phyloP scores from a whole-genome alignment of 2,888 invertebrate species.

The Lasioglossum malachurum region DNA sequence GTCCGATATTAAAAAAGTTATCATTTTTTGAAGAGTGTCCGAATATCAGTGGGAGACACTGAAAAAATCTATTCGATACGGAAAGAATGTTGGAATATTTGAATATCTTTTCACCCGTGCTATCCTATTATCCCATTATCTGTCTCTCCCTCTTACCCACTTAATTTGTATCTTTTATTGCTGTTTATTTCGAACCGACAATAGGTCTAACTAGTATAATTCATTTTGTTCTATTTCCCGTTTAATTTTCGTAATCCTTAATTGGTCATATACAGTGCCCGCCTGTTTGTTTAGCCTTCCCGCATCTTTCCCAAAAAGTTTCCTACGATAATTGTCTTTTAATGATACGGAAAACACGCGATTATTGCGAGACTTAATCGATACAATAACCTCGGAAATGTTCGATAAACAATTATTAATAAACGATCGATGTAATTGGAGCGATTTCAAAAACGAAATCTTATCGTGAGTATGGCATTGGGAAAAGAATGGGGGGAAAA shows the following conservation, averaged over 20 bases:
- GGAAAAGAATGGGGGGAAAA: slow-evolving; percentile 38
- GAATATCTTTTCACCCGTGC: not conserved
- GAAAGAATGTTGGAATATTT: not conserved
- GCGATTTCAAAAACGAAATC: slow-evolving; percentile 24
- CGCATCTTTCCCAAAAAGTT: too few relatives aligned
- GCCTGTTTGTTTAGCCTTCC: not conserved
- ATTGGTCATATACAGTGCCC: not conserved
- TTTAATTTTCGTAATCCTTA: not conserved
- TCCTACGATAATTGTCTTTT: too few relatives aligned
- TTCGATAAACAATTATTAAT: slow-evolving; percentile 52
- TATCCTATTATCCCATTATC: not conserved
- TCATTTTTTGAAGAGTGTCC: too few relatives aligned
- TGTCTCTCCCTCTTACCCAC: not conserved
- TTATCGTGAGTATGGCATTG: slow-evolving; percentile 49
- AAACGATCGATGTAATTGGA: slow-evolving; percentile 42
- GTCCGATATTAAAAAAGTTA: too few relatives aligned
- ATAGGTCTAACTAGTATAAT: not conserved
- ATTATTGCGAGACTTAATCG: not conserved
- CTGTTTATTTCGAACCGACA: not conserved
- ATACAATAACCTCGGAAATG: not conserved
- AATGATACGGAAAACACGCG: not conserved
- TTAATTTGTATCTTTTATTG: not conserved
- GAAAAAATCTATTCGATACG: not conserved
- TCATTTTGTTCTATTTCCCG: not conserved
- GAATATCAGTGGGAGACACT: too few relatives aligned